A percentile compares a stretch with the other conserved stretches of the same genome.
Evolutionary conservation across 2,888 invertebrate genomes (phyloP).

Genomic region (Sinodicranocentrus sp.): DNA sequence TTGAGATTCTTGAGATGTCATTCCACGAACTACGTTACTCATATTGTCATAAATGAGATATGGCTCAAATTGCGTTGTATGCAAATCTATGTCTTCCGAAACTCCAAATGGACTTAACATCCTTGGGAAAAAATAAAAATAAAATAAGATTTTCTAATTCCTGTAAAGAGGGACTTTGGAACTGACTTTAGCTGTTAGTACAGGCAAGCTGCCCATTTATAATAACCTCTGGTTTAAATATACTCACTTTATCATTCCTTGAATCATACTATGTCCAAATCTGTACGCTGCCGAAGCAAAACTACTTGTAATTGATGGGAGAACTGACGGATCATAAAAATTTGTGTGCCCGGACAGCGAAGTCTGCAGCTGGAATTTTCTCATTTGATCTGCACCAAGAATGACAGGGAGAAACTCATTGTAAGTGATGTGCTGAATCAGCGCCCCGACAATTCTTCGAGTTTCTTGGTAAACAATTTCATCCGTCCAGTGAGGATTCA

Average conservation of each 20-base stretch:
- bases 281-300: conserved; percentile 81
- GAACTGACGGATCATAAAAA: not conserved
- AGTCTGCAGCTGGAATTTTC: conserved; percentile 42
- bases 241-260: conserved; percentile 78
- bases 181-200: too few species aligned
- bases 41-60: conserved; percentile 79
- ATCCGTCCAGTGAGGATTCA: conserved; percentile 88
- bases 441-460: conserved; percentile 86
- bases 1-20: conserved; percentile 79
- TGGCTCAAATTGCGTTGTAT: conserved; percentile 80
- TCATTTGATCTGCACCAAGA: conserved; percentile 76
- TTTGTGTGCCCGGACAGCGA: conserved; percentile 64
- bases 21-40: conserved; percentile 79
- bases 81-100: not conserved
- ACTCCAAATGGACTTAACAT: not conserved
- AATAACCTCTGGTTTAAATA: conserved; percentile 10
- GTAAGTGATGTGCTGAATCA: conserved; percentile 88
- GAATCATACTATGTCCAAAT: conserved; percentile 80
- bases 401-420: conserved; percentile 89
- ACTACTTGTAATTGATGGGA: conserved; percentile 78
- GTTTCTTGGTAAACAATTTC: conserved; percentile 87
- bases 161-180: too few species aligned
- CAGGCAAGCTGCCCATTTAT: too few species aligned
- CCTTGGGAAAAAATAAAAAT: too few species aligned
- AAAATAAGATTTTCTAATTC: too few species aligned